phyloP scores from a whole-genome alignment of 1,140 invertebrate genomes.

The Drosophila lacertosa region DNA sequence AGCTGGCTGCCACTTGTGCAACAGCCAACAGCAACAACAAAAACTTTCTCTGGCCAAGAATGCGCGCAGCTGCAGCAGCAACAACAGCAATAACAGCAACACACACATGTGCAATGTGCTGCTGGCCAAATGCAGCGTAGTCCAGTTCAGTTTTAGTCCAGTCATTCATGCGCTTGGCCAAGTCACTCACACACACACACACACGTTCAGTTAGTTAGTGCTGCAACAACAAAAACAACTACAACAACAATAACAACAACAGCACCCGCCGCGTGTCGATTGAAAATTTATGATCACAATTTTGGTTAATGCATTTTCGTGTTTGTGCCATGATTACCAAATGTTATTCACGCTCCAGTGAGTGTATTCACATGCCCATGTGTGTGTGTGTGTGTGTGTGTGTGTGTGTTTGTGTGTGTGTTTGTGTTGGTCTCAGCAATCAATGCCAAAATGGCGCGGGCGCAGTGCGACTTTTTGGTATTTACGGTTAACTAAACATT shows the following conservation, averaged over 20 bases:
- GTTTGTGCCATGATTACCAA: conserved; percentile 82
- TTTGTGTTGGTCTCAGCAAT: conserved; percentile 58
- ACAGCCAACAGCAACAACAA: conserved; percentile 57
- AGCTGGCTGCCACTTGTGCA: conserved; percentile 64
- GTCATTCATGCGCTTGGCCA: conserved; percentile 67
- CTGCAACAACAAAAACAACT: conserved; percentile 58
- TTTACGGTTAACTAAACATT: conserved; percentile 80
- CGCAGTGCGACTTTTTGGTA: conserved; percentile 62
- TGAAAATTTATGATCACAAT: conserved; percentile 83
- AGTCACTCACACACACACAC: conserved; percentile 35
- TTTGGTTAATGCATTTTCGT: conserved; percentile 83
- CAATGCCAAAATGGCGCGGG: conserved; percentile 76
- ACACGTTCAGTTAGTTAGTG: conserved; percentile 42
- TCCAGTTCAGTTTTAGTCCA: conserved; percentile 69
- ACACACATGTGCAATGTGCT: conserved; percentile 49
- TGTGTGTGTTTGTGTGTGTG: conserved; percentile 21
- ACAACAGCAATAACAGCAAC: conserved; percentile 43
- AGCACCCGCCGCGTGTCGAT: conserved; percentile 81
- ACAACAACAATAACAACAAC: conserved; percentile 70
- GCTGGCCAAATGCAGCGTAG: conserved; percentile 57
- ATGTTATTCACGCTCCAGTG: conserved; percentile 81
- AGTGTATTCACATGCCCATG: conserved; percentile 53
- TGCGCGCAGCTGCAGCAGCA: conserved; percentile 74
- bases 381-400: conserved; percentile 12
- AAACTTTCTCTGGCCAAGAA: conserved; percentile 80